These are phyloP conservation scores for Probosciger aterrimus DNA, from an alignment of 2,113 vertebrate species.

Conservation along the genomic window DNA sequence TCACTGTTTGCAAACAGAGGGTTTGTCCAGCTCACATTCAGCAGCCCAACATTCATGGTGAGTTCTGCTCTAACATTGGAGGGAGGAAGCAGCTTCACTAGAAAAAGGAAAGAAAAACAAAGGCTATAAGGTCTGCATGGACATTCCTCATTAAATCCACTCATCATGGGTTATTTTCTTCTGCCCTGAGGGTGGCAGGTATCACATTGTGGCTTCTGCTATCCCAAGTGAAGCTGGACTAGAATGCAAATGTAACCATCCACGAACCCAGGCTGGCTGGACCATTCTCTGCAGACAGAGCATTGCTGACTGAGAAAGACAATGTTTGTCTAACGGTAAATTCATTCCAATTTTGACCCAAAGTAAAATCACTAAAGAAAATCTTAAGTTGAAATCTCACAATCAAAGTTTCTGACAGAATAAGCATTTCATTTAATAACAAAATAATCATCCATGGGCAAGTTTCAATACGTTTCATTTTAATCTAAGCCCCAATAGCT, in stretches of 20 bases:
- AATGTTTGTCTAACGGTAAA: background rate
- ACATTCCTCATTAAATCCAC: background rate
- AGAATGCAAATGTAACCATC: background rate
- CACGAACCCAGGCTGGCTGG: background rate
- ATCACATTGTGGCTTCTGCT: background rate
- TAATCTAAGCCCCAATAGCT: background rate
- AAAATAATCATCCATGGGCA: background rate
- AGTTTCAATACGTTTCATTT: background rate
- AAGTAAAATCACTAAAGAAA: background rate
- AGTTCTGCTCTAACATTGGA: slow-evolving; percentile 76
- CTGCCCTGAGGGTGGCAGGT: background rate
- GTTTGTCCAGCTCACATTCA: slow-evolving; percentile 81
- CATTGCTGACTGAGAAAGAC: background rate
- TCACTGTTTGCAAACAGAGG: slow-evolving; percentile 72
- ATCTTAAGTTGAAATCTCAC: background rate
- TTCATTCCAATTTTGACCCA: background rate
- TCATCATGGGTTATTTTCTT: background rate
- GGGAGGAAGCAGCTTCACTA: slow-evolving; percentile 87
- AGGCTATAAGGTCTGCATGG: background rate
- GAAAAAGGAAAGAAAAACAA: background rate
- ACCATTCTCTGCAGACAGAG: background rate
- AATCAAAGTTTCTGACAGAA: background rate
- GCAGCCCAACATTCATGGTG: slow-evolving; percentile 70
- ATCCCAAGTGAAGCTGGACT: background rate
- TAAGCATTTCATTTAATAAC: background rate